These are phyloP conservation scores for Heterocephalus glaber DNA, from an alignment of 2,113 vertebrate species.

Conservation along the genomic window DNA sequence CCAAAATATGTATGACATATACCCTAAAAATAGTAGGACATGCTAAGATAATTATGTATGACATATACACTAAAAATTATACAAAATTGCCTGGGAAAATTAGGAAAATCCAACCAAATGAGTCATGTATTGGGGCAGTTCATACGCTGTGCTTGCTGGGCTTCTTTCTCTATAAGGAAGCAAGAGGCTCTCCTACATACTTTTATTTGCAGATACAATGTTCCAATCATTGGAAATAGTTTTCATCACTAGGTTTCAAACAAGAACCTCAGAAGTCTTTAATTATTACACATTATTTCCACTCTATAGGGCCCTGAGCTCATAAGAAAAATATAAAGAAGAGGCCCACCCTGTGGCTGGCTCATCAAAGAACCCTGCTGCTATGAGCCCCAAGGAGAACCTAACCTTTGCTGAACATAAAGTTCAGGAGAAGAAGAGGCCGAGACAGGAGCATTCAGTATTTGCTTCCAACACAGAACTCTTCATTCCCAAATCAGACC, in stretches of 20 bases:
- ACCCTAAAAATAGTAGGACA: not conserved
- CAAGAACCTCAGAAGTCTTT: slow-evolving; percentile 74
- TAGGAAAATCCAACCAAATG: not conserved
- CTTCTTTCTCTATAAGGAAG: not conserved
- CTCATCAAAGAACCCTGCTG: slow-evolving; percentile 82
- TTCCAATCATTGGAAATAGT: slow-evolving; percentile 3
- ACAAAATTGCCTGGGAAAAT: not conserved
- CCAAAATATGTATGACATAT: too few species aligned
- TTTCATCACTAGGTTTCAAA: slow-evolving; percentile 70
- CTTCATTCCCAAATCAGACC: slow-evolving; percentile 80
- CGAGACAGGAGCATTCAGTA: slow-evolving; percentile 77
- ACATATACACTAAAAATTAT: not conserved
- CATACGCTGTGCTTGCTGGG: not conserved
- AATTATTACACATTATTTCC: slow-evolving; percentile 79
- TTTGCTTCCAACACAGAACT: slow-evolving; percentile 81
- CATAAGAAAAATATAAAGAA: slow-evolving; percentile 69
- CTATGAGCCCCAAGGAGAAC: slow-evolving; percentile 79
- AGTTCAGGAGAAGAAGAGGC: slow-evolving; percentile 81
- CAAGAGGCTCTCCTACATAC: not conserved
- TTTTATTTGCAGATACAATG: not conserved
- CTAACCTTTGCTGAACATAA: slow-evolving; percentile 80
- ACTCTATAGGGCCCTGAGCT: slow-evolving; percentile 76
- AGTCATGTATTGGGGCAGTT: not conserved
- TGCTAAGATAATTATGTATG: not conserved
- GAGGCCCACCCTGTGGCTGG: slow-evolving; percentile 74